Base-by-base conservation (phyloP, 2,888 invertebrate species). In the Agrypnus murinus region DNA sequence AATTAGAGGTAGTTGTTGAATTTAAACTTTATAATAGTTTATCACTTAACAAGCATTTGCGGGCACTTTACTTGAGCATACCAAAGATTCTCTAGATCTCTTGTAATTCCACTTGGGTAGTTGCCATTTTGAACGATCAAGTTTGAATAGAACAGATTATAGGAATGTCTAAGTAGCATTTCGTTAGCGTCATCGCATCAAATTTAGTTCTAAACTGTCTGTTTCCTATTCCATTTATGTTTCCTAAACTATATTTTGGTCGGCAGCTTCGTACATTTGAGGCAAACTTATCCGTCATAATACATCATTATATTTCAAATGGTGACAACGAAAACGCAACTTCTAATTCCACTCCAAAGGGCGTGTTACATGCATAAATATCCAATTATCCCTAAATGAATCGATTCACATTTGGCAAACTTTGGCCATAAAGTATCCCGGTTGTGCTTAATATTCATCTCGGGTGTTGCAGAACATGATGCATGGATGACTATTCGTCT, bases 401-500 rank as follows among this genome's bases (percentile, higher is more conserved):
- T 50, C 50, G 14, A 12, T 12, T 50, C 14, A 50, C 19, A 50
- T 50, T 50, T 31, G 50, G 50, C 7, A 50, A 32, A 50, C 12
- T 32, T 50, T 25, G 31, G 32, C 32, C 31, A 14, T 50, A 50
- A 50, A 50, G 14, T 32, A 50, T 50, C 32, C 12, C 6, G 50
- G 12, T 50, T 32, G 12, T 12, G 19, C 32, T 50, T 50, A 50
- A 50, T 50, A 50, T 50, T 50, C 50, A 31, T 50, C 5, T 12
- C 31, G 31, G 31, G 31, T 12, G 12, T 32, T 50, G 7, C n/a
- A 19, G 12, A 50, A 12, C 50, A 31, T 50, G 50, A 50, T 32
- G 43, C 43, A 31, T 50, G 50, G 50, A 50, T 31, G 50, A 32
- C 31, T 32, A 50, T 25, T 32, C 50, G 31, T 12, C 14, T 19